Conservation (phyloP, 2,113 vertebrate genomes). For the Pollimyrus isidori region DNA sequence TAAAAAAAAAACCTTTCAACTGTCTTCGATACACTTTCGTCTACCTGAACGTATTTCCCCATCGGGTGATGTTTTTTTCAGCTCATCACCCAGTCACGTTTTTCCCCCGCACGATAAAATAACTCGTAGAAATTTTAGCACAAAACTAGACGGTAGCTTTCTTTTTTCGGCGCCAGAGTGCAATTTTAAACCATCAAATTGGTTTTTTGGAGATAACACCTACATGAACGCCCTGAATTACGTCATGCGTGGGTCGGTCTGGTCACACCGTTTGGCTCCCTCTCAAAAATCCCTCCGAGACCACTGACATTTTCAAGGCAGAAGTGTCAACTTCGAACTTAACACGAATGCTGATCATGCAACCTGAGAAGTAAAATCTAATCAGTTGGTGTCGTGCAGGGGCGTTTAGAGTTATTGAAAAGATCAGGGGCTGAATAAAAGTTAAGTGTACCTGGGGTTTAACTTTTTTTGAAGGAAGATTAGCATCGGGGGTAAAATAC, state of each 20-base stretch:
- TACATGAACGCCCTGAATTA: conserved; percentile 2
- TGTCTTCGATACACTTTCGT: not conserved
- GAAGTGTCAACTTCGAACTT: not conserved
- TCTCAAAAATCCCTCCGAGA: conserved; percentile 20
- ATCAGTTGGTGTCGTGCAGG: not conserved
- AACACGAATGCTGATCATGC: not conserved
- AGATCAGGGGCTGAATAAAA: too few species aligned
- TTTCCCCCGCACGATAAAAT: not conserved
- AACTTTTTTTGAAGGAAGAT: too few species aligned
- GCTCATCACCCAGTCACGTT: not conserved
- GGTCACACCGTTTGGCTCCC: conserved; percentile 2
- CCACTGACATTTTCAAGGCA: conserved; percentile 23
- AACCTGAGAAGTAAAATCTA: not conserved
- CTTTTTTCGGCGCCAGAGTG: not conserved
- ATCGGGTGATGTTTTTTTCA: not conserved
- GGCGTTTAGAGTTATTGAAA: too few species aligned
- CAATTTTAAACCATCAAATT: not conserved
- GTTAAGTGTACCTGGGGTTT: too few species aligned
- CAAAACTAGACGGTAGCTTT: not conserved
- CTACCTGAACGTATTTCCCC: not conserved
- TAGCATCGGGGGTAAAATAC: too few species aligned
- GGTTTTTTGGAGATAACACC: not conserved
- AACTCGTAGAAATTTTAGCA: not conserved
- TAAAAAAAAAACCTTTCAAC: not conserved
- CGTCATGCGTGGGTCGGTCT: conserved; percentile 11